Conservation (phyloP, 1,140 invertebrate genomes). For the Drosophila athabasca region DNA sequence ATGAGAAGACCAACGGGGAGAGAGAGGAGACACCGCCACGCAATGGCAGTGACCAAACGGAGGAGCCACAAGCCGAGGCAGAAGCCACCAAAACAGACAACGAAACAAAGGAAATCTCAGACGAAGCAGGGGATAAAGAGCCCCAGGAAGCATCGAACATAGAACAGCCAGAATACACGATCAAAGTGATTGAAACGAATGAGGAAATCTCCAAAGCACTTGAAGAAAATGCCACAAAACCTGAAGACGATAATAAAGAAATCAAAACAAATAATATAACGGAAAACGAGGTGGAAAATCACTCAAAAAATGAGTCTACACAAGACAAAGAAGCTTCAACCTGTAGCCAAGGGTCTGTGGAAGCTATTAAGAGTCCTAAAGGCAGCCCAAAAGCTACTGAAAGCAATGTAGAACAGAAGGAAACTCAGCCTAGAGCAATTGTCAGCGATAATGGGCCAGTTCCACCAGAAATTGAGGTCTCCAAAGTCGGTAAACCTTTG, state of each 20-base stretch:
- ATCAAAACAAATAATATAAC: background rate
- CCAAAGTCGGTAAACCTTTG: background rate
- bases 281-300: background rate
- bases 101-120: slow-evolving; percentile 53
- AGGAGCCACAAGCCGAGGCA: background rate
- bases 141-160: background rate
- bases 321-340: background rate
- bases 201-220: background rate
- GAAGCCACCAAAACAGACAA: slow-evolving; percentile 1
- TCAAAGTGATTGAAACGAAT: slow-evolving; percentile 27
- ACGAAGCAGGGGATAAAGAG: slow-evolving; percentile 17
- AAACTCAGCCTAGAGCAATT: background rate
- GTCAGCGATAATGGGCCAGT: background rate
- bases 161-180: slow-evolving; percentile 14
- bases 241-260: background rate
- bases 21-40: slow-evolving; percentile 6
- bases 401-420: background rate
- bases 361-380: too few species aligned
- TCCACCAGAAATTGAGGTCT: background rate
- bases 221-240: background rate
- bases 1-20: slow-evolving; percentile 67
- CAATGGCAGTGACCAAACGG: slow-evolving; percentile 18
- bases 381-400: background rate
- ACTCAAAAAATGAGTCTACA: background rate
- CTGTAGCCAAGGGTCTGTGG: too few species aligned